A percentile compares a stretch with the other conserved stretches of the same genome.
Conservation (phyloP, 2,113 vertebrate species). For the Chaetura pelagica region DNA sequence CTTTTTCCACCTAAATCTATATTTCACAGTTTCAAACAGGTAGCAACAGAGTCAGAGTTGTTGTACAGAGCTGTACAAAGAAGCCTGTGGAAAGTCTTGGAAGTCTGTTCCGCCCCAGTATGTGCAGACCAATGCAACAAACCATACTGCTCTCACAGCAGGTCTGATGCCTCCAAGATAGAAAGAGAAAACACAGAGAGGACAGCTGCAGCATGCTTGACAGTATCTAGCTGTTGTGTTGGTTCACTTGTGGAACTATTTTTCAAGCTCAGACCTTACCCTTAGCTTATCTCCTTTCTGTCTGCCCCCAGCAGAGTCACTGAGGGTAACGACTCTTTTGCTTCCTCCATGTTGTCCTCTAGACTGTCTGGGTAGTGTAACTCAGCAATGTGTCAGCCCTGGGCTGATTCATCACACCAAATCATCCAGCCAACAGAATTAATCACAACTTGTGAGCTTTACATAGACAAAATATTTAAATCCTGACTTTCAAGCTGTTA, state of each 20-base stretch:
- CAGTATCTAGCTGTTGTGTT: not conserved
- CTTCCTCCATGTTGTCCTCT: not conserved
- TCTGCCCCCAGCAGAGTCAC: not conserved
- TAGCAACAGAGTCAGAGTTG: not conserved
- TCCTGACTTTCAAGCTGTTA: not conserved
- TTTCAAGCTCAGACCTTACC: not conserved
- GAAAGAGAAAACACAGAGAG: not conserved
- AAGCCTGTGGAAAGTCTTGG: not conserved
- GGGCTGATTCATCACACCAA: not conserved
- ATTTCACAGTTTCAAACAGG: not conserved
- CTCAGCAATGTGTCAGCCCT: not conserved
- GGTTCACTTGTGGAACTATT: not conserved
- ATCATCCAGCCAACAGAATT: not conserved
- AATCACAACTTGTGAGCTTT: not conserved
- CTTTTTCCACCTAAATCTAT: not conserved
- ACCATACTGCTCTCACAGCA: not conserved
- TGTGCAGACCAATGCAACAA: not conserved
- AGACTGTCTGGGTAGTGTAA: not conserved
- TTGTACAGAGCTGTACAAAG: not conserved
- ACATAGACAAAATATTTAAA: not conserved
- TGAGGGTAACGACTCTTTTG: not conserved
- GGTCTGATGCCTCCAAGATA: not conserved
- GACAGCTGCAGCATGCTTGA: not conserved
- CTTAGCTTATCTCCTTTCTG: not conserved
- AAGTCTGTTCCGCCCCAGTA: not conserved